Base-by-base conservation (phyloP, 2,797 vertebrate genomes). In the Ctenopoma multispine region DNA sequence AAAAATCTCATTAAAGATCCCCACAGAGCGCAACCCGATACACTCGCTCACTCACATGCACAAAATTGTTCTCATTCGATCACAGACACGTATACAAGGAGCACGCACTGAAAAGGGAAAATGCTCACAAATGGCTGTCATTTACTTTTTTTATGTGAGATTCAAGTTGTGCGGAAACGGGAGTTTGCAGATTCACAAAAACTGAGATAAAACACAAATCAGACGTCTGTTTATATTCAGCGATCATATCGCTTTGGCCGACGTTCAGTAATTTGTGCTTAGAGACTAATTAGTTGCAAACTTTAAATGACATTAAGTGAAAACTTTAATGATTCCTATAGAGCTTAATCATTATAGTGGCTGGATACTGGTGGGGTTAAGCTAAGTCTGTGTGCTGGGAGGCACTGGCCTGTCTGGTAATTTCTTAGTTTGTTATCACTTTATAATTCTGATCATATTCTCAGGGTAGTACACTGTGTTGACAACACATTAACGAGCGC, bases 1-100 rank as follows among this genome's bases (percentile, higher is more conserved):
- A 79, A 84, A 71, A 89, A 83, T 84, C 79, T 80, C 84, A 89
- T 87, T 87, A 86, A 83, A 89, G 81, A 89, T 87, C 79, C 67
- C 79, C 70, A 61, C 75, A 79, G 80, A 86, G 67, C 47, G 81
- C 68, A 85, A 89, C 65, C 18, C 3, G 23, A 90, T 75, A 82
- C 81, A 73, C 77, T 75, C 77, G n/a, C 63, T 81, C 64, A 63
- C 68, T 60, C 75, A 72, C 70, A 79, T 47, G 47, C 84, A 82
- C 75, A 31, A 66, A 69, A 79, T 69, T 70, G 58, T 49, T 84
- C 68, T 69, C 64, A 44, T 81, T 79, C 72, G 67, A 57, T 77
- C 65, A 36, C 11, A 40, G 44, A 57, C 36, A 80, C 40, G 21
- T 50, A 55, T 17, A 24, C 56, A 57, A 1, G 23, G 21, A 63